These are phyloP conservation scores for Bothrops jararaca DNA, from an alignment of 2,113 vertebrate genomes.

Conservation along the genomic window DNA sequence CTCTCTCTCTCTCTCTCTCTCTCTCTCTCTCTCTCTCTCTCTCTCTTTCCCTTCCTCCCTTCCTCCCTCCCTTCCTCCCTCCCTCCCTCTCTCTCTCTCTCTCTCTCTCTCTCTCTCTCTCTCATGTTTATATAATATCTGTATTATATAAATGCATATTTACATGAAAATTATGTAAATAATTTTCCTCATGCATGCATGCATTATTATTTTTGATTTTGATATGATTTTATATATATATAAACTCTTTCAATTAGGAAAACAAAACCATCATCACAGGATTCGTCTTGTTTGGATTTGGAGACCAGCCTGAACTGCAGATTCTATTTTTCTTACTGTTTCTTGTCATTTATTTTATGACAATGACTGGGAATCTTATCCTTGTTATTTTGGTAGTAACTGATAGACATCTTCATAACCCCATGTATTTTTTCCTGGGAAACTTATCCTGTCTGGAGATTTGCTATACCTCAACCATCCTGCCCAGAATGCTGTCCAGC, in stretches of 20 bases:
- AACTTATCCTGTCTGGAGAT: slow-evolving; percentile 42
- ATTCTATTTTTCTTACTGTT: slow-evolving; percentile 6
- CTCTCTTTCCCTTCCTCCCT: no score
- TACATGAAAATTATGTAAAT: neutral
- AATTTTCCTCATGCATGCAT: neutral
- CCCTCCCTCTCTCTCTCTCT: no score
- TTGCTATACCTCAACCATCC: slow-evolving; percentile 36
- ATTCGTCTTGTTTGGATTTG: slow-evolving; percentile 33
- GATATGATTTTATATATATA: neutral
- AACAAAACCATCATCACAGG: neutral
- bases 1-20: no score
- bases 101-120: no score
- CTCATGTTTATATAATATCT: no score
- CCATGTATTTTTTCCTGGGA: slow-evolving; percentile 47
- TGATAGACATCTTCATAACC: slow-evolving; percentile 28
- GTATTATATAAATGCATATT: no score
- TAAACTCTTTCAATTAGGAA: neutral
- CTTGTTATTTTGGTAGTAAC: slow-evolving; percentile 27
- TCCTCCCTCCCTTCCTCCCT: no score
- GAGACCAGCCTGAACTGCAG: neutral
- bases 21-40: no score
- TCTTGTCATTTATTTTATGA: slow-evolving; percentile 16
- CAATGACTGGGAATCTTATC: slow-evolving; percentile 21
- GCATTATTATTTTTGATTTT: neutral
- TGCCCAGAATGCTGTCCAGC: slow-evolving; percentile 41